Percentiles rank a stretch among this genome's conserved stretches.
Evolutionary conservation across 2,797 vertebrate species (phyloP).

Genomic region (Danio tinwini): DNA sequence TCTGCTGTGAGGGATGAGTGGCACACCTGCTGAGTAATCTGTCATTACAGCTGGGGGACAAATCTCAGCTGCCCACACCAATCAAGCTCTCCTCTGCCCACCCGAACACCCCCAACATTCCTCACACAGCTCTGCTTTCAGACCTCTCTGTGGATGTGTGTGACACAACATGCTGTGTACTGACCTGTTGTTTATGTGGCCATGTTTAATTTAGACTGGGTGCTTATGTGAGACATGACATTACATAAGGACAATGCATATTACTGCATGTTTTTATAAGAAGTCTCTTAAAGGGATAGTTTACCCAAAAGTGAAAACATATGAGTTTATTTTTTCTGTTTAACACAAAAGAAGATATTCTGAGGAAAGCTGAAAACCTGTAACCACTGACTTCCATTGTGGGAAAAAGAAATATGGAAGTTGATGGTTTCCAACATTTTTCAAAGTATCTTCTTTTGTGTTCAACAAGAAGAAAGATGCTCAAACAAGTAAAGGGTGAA

Average conservation of each 20-base stretch:
- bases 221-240: constrained; percentile 28
- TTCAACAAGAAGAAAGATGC: too few species aligned
- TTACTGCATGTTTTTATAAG: neutral
- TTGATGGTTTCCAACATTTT: too few species aligned
- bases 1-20: constrained; percentile 56
- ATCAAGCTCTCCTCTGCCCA: constrained; percentile 50
- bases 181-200: neutral
- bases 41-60: constrained; percentile 64
- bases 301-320: too few species aligned
- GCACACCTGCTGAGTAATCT: constrained; percentile 67
- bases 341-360: too few species aligned
- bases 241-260: constrained; percentile 15
- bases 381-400: too few species aligned
- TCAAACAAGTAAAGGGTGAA: too few species aligned
- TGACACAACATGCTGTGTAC: constrained; percentile 15
- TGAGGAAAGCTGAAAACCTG: too few species aligned
- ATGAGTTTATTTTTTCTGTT: too few species aligned
- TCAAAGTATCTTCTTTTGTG: too few species aligned
- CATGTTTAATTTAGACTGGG: constrained; percentile 23
- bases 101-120: constrained; percentile 60
- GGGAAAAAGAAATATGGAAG: too few species aligned
- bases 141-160: constrained; percentile 43
- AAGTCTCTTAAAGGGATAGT: neutral
- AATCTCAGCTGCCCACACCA: constrained; percentile 60
- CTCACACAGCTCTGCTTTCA: constrained; percentile 58